Evolutionary conservation across 1,140 invertebrate species (phyloP), one percentile per base, ranked within the genome.

Genomic region (Physella acuta): DNA sequence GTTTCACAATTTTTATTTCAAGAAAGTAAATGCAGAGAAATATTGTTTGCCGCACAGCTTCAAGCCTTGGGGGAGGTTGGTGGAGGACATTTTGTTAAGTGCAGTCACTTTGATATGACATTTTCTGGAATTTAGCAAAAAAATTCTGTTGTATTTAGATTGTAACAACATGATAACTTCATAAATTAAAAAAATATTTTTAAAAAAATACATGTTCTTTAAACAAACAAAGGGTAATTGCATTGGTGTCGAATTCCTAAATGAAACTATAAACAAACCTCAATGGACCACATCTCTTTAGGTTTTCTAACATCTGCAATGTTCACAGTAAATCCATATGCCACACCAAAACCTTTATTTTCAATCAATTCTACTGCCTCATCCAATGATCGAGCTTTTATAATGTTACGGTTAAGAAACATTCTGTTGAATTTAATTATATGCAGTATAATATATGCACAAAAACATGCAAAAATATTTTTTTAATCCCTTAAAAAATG

Each of bases 251-350:
- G 44, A 11, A 49, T 14, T 49, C 11, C 28, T 8, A 53, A 24
- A 8, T 5, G 30, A 33, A 16, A 2, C 36, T 8, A 24, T 26
- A 61, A 8, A 4, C 17, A 37, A 28, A 61, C 59, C 59, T 61
- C 59, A 1, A 61, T 34, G 4, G 59, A 61, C 59, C 59, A 61
- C 33, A 61, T 37, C 34, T 61, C 36, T 2, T 5, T 39, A 1
- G 36, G 59, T 24, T 31, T 36, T 28, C 16, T 61, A 14, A 61
- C n/a, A 39, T 61, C 37, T 28, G 36, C 59, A 39, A 61, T 39
- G 36, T 61, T 61, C 17, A 44, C 59, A 24, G 59, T 39, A 39
- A 61, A 61, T 33, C 59, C 59, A 61, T 61, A 61, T 16, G 59
- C 59, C 33, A 61, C 59, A 3, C 59, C 59, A 44, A n/a, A 61